Percentiles rank a stretch among this genome's conserved stretches.
These are phyloP conservation scores for Ginglymostoma cirratum DNA, from an alignment of 2,113 vertebrate species.

Conservation along the genomic window DNA sequence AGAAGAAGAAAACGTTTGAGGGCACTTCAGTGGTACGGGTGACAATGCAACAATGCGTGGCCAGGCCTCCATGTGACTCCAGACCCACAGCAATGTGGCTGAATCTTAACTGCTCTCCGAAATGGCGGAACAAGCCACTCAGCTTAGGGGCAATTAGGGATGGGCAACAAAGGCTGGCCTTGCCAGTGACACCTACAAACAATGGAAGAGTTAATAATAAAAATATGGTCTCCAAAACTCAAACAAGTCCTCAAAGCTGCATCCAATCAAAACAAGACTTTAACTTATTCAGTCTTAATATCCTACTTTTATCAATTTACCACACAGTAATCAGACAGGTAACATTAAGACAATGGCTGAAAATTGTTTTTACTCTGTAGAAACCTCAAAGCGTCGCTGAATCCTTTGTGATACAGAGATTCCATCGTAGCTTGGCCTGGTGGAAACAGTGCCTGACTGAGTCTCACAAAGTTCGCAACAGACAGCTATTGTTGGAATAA, in stretches of 20 bases:
- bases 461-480: conserved; percentile 64
- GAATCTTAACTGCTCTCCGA: too few species aligned
- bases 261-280: neutral
- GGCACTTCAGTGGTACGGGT: too few species aligned
- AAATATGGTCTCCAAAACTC: neutral
- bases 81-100: too few species aligned
- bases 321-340: neutral
- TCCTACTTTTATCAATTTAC: neutral
- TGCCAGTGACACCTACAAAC: too few species aligned
- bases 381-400: conserved; percentile 64
- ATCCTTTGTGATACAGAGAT: conserved; percentile 60
- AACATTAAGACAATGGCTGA: neutral
- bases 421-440: conserved; percentile 59
- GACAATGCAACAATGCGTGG: too few species aligned
- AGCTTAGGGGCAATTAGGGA: too few species aligned
- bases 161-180: too few species aligned
- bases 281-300: neutral
- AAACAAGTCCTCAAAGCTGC: neutral
- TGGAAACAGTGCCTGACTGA: conserved; percentile 74
- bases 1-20: too few species aligned
- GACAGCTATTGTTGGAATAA: conserved; percentile 61
- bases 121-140: too few species aligned
- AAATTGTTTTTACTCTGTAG: conserved; percentile 62
- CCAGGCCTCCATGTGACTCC: too few species aligned
- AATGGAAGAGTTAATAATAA: too few species aligned